Evolutionary conservation across 2,797 vertebrate genomes (phyloP).

Genomic region (Phyllotis vaccarum): DNA sequence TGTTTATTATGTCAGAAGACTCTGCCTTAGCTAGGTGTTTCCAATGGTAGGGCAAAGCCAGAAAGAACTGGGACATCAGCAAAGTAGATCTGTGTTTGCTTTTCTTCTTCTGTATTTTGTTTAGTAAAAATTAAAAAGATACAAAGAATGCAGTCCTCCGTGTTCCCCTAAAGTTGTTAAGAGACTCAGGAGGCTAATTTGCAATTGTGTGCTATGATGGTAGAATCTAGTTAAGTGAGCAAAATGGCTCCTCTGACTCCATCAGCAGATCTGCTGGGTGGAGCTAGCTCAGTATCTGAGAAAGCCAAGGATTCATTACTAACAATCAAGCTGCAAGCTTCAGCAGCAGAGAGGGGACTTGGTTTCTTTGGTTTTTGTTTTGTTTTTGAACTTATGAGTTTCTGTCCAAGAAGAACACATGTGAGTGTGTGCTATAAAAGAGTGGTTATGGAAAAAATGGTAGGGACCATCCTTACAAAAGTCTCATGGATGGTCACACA

Average conservation of each 20-base stretch:
- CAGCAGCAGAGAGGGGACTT: neutral
- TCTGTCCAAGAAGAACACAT: neutral
- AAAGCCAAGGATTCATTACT: conserved; percentile 68
- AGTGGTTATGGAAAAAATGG: too few relatives aligned
- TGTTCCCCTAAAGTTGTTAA: conserved; percentile 84
- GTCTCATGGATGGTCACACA: neutral
- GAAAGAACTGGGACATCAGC: neutral
- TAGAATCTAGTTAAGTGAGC: conserved; percentile 84
- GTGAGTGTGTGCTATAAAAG: neutral
- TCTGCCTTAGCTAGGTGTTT: neutral
- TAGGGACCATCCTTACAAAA: neutral
- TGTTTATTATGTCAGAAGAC: neutral
- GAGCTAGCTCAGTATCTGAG: conserved; percentile 53
- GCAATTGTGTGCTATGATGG: conserved; percentile 79
- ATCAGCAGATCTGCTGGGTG: conserved; percentile 60
- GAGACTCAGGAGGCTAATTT: conserved; percentile 85
- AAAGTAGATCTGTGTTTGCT: conserved; percentile 9
- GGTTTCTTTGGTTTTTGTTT: neutral
- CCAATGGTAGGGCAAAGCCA: neutral
- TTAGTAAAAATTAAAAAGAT: conserved; percentile 80
- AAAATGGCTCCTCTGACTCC: conserved; percentile 83
- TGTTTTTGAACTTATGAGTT: conserved; percentile 13
- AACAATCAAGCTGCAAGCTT: conserved; percentile 40
- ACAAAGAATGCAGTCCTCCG: conserved; percentile 75
- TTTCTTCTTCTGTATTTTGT: conserved; percentile 80